Evolutionary conservation across 2,888 invertebrate species (phyloP).

Genomic region (Nezara viridula): DNA sequence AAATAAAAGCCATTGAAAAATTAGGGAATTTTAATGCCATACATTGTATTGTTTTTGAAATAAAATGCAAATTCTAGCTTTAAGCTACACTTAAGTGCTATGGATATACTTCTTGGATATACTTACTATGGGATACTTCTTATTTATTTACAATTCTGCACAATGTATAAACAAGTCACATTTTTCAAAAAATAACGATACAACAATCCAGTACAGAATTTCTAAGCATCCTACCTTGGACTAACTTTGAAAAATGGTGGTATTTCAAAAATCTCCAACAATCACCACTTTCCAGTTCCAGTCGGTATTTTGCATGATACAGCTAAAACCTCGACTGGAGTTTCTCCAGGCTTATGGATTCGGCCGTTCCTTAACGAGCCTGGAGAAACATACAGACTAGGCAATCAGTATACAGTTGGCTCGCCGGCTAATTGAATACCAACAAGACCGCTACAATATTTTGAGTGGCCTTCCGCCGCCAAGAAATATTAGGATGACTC

Average conservation of each 20-base stretch:
- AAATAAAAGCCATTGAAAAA: no score
- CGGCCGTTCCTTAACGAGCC: background rate
- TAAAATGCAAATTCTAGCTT: no score
- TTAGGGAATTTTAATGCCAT: no score
- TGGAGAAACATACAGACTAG: background rate
- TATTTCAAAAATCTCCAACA: background rate
- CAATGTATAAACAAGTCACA: no score
- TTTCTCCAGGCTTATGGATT: background rate
- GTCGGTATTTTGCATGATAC: background rate
- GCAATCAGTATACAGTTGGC: constrained; percentile 16
- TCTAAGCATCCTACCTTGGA: no score
- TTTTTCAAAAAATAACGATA: no score
- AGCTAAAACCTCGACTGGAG: background rate
- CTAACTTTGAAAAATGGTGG: background rate
- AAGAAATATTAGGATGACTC: background rate
- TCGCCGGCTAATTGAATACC: background rate
- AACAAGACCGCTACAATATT: constrained; percentile 3
- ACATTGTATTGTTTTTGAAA: no score
- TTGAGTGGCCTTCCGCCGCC: background rate
- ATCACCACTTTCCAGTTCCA: background rate
- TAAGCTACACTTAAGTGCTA: no score
- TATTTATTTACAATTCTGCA: no score
- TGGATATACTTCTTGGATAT: no score
- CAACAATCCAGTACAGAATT: no score
- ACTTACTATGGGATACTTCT: no score